Evolutionary conservation across 2,888 invertebrate species (phyloP), one percentile per base, ranked within the genome.

Genomic region (Unio pictorum): DNA sequence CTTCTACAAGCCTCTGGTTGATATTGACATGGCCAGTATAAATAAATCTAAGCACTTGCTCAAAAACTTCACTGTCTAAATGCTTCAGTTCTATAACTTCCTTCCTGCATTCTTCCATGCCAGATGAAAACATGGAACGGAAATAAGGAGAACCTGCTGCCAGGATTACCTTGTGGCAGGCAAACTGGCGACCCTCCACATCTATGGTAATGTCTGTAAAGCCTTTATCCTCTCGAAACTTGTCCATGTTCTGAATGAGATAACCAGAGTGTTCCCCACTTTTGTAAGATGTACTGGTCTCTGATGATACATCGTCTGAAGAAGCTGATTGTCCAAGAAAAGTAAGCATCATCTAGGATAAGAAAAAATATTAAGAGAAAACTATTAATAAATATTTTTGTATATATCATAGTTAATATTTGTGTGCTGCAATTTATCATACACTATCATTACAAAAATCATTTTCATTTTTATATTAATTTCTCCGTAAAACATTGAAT

Each of bases 61-160:
- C 84, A 75, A 87, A 87, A 30, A 86, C 85, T 2, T 73, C 67
- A 20, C 82, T 74, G 59, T 85, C 85, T 11, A 87, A 78, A 72
- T 85, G 84, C 63, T 84, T 82, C 58, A 87, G 78, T 30, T 81
- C 80, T 55, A 87, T 83, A 0, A 77, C 75, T 61, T 80, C 82
- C 66, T 85, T 85, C 45, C 82, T 76, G 65, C 85, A 83, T 67
- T 87, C 87, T 64, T 85, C 85, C 87, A 87, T 87, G n/a, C 86
- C 86, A 2, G 85, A 86, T 4, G 84, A 81, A 75, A 87, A 87
- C 87, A 87, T 87, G 4, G 84, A 84, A 64, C 81, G 81, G 70
- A 87, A 87, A 66, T 87, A 87, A 8, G 84, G 78, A 7, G 87
- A 86, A 1, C 86, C 86, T 45, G 86, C 85, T 34, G 86, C 86